Evolutionary conservation across 2,888 invertebrate genomes (phyloP).

Genomic region (Ptilodon capucinus): DNA sequence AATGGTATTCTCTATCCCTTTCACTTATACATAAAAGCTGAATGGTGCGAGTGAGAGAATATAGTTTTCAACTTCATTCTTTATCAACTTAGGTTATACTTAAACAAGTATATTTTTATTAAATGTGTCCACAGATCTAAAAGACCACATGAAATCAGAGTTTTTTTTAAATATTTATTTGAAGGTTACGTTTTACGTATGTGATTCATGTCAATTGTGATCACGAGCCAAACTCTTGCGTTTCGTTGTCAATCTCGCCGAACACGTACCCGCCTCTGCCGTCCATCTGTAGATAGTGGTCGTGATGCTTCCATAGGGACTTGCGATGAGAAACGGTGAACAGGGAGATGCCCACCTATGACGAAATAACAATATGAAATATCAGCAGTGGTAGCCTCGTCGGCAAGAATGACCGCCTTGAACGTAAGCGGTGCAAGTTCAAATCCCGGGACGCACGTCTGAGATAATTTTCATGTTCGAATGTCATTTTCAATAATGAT

Average conservation of each 20-base stretch:
- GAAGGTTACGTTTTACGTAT: not conserved
- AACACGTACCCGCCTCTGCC: constrained; percentile 96
- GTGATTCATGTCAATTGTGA: constrained; percentile 8
- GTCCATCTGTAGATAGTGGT: constrained; percentile 97
- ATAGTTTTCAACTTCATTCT: too few species aligned
- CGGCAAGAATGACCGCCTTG: too few species aligned
- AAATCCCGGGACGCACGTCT: too few species aligned
- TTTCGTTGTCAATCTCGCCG: constrained; percentile 91
- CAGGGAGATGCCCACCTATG: constrained; percentile 91
- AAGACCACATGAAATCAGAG: not conserved
- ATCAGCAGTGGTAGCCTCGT: too few species aligned
- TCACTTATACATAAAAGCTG: too few species aligned
- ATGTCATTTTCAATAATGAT: too few species aligned
- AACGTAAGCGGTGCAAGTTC: too few species aligned
- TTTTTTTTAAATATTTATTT: not conserved
- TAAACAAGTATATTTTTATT: too few species aligned
- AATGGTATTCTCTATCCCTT: too few species aligned
- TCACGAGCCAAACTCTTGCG: constrained; percentile 97
- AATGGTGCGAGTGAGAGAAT: too few species aligned
- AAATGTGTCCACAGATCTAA: not conserved
- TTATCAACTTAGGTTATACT: too few species aligned
- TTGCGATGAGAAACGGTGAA: constrained; percentile 99
- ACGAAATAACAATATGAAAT: constrained; percentile 1
- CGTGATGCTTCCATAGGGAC: constrained; percentile 98
- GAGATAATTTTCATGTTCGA: too few species aligned